Conservation (phyloP, 1,140 invertebrate genomes). For the Drosophila kikkawai region DNA sequence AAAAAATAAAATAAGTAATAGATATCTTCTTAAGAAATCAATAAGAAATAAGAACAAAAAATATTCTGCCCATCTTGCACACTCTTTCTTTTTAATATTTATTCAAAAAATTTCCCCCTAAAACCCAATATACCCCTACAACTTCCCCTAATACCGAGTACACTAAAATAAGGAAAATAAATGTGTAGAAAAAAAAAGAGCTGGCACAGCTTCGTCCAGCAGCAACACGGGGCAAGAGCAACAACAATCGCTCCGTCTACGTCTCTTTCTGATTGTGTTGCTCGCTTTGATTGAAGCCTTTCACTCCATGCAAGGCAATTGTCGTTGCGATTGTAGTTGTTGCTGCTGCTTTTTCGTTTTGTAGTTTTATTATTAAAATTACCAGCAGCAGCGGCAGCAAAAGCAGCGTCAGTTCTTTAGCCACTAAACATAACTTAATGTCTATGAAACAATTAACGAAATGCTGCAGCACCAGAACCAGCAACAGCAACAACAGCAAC, state of each 20-base stretch:
- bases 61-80: background rate
- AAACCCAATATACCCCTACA: background rate
- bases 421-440: slow-evolving; percentile 81
- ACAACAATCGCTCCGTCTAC: slow-evolving; percentile 73
- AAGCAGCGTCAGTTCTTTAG: slow-evolving; percentile 70
- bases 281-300: slow-evolving; percentile 84
- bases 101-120: background rate
- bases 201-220: slow-evolving; percentile 73
- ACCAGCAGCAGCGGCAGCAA: slow-evolving; percentile 54
- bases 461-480: slow-evolving; percentile 53
- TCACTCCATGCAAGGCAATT: slow-evolving; percentile 84
- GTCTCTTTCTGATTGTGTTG: slow-evolving; percentile 80
- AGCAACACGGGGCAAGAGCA: slow-evolving; percentile 50
- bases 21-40: too few relatives aligned
- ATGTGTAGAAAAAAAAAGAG: slow-evolving; percentile 60
- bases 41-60: too few relatives aligned
- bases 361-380: slow-evolving; percentile 82
- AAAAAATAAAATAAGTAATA: too few relatives aligned
- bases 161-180: slow-evolving; percentile 57
- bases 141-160: slow-evolving; percentile 1
- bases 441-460: slow-evolving; percentile 83
- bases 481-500: slow-evolving; percentile 7
- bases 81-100: background rate
- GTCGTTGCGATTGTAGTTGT: slow-evolving; percentile 71
- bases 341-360: slow-evolving; percentile 69